Evolutionary conservation across 30 jellyfish, hydroid and myxozoan genomes (phyloP).

Genomic region (Pelagia noctiluca): DNA sequence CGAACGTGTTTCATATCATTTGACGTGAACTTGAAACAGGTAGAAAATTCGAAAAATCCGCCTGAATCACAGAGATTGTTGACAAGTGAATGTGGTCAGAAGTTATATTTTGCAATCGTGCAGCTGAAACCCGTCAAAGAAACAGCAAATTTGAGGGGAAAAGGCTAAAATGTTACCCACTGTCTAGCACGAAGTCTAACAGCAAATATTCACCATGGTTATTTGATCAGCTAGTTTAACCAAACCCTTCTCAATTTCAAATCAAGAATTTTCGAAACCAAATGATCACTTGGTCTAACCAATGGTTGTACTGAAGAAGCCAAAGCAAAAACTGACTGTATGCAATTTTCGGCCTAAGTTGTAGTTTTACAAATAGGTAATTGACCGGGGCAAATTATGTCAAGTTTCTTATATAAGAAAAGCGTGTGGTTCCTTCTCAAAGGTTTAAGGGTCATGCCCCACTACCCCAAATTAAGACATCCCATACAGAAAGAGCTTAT

Average conservation of each 20-base stretch:
- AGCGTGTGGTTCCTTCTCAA: no score
- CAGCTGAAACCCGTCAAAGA: constrained; percentile 62
- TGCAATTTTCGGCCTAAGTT: no score
- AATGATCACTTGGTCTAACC: constrained; percentile 10
- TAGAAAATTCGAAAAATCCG: not conserved
- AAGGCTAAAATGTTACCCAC: constrained; percentile 63
- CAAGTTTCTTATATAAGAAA: no score
- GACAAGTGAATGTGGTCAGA: constrained; percentile 1
- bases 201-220: constrained; percentile 45
- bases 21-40: not conserved
- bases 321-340: no score
- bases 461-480: no score
- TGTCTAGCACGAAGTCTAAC: constrained; percentile 61
- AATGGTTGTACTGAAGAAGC: not conserved
- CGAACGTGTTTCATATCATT: not conserved
- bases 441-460: no score
- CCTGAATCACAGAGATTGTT: not conserved
- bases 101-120: not conserved
- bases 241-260: constrained; percentile 40
- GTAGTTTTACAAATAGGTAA: no score
- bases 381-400: no score
- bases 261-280: constrained; percentile 48
- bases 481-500: no score
- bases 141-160: not conserved
- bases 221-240: constrained; percentile 39